Evolutionary conservation across 2,888 invertebrate species (phyloP).

Genomic region (Petrolisthes cinctipes): DNA sequence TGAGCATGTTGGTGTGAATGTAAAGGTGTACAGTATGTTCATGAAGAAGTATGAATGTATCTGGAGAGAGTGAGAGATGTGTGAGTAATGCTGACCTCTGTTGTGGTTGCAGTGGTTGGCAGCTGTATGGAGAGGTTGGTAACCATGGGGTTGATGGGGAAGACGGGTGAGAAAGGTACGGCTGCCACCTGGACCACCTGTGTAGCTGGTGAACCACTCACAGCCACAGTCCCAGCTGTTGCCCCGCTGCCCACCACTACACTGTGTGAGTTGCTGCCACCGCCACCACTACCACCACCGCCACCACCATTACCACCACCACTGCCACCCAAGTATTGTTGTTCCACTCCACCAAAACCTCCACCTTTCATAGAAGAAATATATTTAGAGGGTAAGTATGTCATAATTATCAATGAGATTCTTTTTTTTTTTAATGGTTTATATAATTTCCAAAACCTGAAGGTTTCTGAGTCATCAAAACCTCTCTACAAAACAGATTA

Average conservation of each 20-base stretch:
- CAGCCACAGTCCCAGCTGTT: conserved; percentile 13
- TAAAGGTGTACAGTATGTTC: too few species aligned
- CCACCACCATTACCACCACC: not conserved
- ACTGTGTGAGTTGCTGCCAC: not conserved
- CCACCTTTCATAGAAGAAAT: conserved; percentile 7
- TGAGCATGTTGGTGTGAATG: too few species aligned
- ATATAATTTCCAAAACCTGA: too few species aligned
- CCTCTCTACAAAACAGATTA: too few species aligned
- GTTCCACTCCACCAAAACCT: conserved; percentile 21
- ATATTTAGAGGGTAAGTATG: not conserved
- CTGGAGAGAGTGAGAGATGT: too few species aligned
- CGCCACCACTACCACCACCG: conserved; percentile 10
- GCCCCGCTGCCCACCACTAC: not conserved
- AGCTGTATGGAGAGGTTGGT: conserved; percentile 57
- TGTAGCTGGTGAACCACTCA: conserved; percentile 19
- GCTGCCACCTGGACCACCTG: conserved; percentile 62
- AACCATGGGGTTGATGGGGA: conserved; percentile 59
- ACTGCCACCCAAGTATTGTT: conserved; percentile 35
- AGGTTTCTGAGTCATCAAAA: too few species aligned
- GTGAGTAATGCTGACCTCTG: conserved; percentile 46
- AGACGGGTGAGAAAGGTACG: conserved; percentile 60
- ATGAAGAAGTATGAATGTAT: too few species aligned
- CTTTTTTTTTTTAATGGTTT: too few species aligned
- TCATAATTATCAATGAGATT: too few species aligned
- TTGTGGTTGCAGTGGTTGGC: conserved; percentile 48